These are phyloP conservation scores for Zosterops pallidus DNA, from an alignment of 2,113 vertebrate species.

Conservation along the genomic window DNA sequence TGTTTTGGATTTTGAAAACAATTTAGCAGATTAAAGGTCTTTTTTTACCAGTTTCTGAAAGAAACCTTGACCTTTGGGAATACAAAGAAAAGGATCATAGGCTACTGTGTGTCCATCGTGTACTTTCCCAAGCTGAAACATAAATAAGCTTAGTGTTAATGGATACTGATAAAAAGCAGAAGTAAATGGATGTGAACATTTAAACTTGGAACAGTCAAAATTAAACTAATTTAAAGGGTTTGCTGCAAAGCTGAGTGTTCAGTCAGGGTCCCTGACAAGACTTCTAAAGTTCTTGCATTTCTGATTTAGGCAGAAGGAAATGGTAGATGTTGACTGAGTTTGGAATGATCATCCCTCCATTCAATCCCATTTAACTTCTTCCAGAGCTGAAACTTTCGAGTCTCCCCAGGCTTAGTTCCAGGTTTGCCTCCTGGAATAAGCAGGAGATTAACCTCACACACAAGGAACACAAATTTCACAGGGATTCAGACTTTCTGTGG, in stretches of 20 bases:
- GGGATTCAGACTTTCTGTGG: background rate
- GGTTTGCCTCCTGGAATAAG: background rate
- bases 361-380: conserved; percentile 27
- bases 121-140: background rate
- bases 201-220: background rate
- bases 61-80: conserved; percentile 13
- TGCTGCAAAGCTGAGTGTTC: background rate
- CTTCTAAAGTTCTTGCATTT: background rate
- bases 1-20: background rate
- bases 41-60: background rate
- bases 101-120: background rate
- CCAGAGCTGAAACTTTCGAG: background rate
- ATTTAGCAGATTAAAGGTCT: conserved; percentile 17
- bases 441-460: background rate
- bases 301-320: background rate
- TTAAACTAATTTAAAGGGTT: background rate
- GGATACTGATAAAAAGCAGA: conserved; percentile 7
- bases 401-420: background rate
- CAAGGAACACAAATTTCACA: background rate
- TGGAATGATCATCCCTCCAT: background rate
- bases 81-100: background rate
- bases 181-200: background rate
- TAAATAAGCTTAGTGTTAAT: conserved; percentile 4
- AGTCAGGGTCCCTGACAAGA: background rate
- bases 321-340: background rate